Conservation (phyloP, 2,797 vertebrate genomes). For the Acomys russatus region DNA sequence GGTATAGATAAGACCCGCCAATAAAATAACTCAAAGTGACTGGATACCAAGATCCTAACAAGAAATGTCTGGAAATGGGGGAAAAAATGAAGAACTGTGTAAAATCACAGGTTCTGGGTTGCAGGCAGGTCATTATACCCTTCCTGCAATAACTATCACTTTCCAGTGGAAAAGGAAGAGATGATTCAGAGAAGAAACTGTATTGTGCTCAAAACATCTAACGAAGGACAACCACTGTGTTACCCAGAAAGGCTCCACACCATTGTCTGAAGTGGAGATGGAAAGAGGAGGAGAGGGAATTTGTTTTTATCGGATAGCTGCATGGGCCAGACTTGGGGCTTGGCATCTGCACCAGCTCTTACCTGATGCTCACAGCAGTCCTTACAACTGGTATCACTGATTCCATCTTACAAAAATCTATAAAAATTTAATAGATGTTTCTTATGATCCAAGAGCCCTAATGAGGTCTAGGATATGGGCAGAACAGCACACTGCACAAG, state of each 20-base stretch:
- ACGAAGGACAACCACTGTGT: neutral
- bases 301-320: neutral
- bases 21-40: slow-evolving; percentile 57
- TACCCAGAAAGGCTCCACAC: neutral
- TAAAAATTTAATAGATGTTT: neutral
- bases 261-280: neutral
- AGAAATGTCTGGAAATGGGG: slow-evolving; percentile 10
- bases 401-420: neutral
- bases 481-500: neutral
- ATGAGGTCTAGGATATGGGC: neutral
- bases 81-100: slow-evolving; percentile 54
- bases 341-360: neutral
- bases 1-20: slow-evolving; percentile 40
- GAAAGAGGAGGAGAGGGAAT: neutral
- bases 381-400: neutral
- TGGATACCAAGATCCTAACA: slow-evolving; percentile 39
- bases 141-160: slow-evolving; percentile 42
- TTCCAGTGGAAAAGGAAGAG: slow-evolving; percentile 56
- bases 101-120: slow-evolving; percentile 60
- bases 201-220: slow-evolving; percentile 16
- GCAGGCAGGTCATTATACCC: slow-evolving; percentile 46
- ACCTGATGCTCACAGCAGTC: neutral
- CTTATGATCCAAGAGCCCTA: neutral
- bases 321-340: neutral
- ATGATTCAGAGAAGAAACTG: slow-evolving; percentile 52